Evolutionary conservation across 2,888 invertebrate species (phyloP).

Genomic region (Drosophila anomalata): DNA sequence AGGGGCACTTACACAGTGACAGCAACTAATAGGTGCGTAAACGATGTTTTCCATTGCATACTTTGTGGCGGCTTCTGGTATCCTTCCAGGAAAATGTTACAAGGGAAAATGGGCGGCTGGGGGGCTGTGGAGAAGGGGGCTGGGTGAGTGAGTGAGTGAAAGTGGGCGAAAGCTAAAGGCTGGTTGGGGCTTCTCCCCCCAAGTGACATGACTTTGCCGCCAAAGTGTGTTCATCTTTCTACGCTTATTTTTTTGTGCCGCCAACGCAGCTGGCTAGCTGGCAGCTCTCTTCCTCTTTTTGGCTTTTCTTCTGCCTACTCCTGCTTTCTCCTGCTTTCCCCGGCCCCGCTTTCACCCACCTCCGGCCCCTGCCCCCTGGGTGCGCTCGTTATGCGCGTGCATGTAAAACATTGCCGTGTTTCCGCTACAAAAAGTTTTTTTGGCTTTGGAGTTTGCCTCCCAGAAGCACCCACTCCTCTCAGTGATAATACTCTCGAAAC

Average conservation of each 20-base stretch:
- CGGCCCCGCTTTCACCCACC: background rate
- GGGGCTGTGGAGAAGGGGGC: too few relatives aligned
- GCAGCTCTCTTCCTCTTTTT: background rate
- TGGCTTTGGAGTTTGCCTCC: conserved; percentile 49
- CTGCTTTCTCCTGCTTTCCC: background rate
- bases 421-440: conserved; percentile 72
- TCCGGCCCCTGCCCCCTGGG: conserved; percentile 11
- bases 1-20: conserved; percentile 10
- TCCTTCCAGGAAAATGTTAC: conserved; percentile 10
- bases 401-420: conserved; percentile 76
- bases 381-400: conserved; percentile 57
- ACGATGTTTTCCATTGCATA: conserved; percentile 46
- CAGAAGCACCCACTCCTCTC: conserved; percentile 2
- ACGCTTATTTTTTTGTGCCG: conserved; percentile 7
- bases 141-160: background rate
- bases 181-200: conserved; percentile 8
- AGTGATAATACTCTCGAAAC: background rate
- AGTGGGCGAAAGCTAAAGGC: conserved; percentile 4
- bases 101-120: background rate
- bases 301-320: background rate
- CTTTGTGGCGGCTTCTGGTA: conserved; percentile 40
- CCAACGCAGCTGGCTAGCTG: conserved; percentile 5
- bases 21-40: conserved; percentile 35
- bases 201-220: conserved; percentile 63
- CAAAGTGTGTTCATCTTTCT: conserved; percentile 18